phyloP scores from a whole-genome alignment of 2,888 invertebrate species.

The Antheraea assamensis region DNA sequence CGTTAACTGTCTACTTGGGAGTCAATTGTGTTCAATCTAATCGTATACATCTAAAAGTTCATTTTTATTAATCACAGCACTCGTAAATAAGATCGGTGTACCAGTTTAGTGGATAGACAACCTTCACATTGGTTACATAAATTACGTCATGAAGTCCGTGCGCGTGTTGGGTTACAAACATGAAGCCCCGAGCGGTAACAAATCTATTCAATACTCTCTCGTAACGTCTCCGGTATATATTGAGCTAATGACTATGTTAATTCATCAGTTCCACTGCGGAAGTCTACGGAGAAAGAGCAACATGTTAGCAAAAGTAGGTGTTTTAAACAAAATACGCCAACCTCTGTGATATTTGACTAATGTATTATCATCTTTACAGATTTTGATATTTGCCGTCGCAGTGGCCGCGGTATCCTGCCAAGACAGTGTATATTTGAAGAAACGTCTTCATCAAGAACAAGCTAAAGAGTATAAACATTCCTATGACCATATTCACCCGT shows the following conservation, averaged over 20 bases:
- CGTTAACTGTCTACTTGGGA: conserved; percentile 29
- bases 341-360: conserved; percentile 24
- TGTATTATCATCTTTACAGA: conserved; percentile 48
- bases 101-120: conserved; percentile 58
- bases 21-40: conserved; percentile 24
- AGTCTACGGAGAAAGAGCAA: conserved; percentile 74
- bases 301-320: conserved; percentile 75
- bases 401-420: conserved; percentile 51
- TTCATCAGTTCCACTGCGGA: conserved; percentile 78
- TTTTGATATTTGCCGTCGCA: conserved; percentile 52
- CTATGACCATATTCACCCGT: conserved; percentile 42
- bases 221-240: conserved; percentile 81
- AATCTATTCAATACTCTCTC: conserved; percentile 79
- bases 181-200: conserved; percentile 68
- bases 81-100: conserved; percentile 42
- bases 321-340: conserved; percentile 27
- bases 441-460: conserved; percentile 49
- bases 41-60: conserved; percentile 29
- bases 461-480: conserved; percentile 53
- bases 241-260: conserved; percentile 78
- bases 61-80: conserved; percentile 40
- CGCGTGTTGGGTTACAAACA: conserved; percentile 67
- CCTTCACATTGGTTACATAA: conserved; percentile 80
- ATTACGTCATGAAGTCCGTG: conserved; percentile 71
- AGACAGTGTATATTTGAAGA: conserved; percentile 53